Evolutionary conservation across 2,113 vertebrate species (phyloP).

Genomic region (Plestiodon gilberti): DNA sequence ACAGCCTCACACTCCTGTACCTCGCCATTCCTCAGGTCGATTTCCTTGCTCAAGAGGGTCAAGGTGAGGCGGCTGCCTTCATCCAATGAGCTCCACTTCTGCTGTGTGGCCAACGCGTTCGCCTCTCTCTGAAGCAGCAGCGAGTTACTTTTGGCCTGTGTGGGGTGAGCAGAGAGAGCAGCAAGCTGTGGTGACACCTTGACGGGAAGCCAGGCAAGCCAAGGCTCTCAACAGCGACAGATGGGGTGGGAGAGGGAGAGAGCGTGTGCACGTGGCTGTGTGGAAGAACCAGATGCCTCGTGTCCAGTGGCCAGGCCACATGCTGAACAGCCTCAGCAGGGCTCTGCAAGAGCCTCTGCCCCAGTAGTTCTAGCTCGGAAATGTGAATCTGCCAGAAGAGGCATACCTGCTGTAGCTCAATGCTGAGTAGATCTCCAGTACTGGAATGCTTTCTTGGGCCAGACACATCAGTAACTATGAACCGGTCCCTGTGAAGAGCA

Average conservation of each 20-base stretch:
- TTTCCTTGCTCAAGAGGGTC: slow-evolving; percentile 82
- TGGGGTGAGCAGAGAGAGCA: not conserved
- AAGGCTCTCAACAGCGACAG: not conserved
- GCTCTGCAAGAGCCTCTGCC: not conserved
- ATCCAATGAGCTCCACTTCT: slow-evolving; percentile 81
- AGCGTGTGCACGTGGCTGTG: too few species aligned
- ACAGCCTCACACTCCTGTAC: slow-evolving; percentile 64
- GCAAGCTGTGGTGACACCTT: not conserved
- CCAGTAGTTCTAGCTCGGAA: not conserved
- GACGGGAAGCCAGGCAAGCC: not conserved
- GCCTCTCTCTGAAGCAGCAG: slow-evolving; percentile 81
- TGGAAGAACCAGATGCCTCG: too few species aligned
- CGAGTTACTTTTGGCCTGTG: slow-evolving; percentile 81
- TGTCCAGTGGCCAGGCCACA: not conserved
- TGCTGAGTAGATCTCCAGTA: slow-evolving; percentile 82
- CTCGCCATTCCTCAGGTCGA: slow-evolving; percentile 82
- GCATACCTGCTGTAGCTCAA: slow-evolving; percentile 83
- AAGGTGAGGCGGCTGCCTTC: slow-evolving; percentile 79
- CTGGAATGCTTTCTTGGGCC: slow-evolving; percentile 84
- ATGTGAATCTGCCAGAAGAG: not conserved
- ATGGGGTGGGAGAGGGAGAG: too few species aligned
- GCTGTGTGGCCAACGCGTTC: slow-evolving; percentile 80
- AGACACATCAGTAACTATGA: slow-evolving; percentile 82
- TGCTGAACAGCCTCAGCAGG: not conserved
- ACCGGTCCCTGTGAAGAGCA: slow-evolving; percentile 74